Percentiles rank a stretch among this genome's conserved stretches.
These are phyloP conservation scores for Podarcis raffonei DNA, from an alignment of 2,113 vertebrate species.

Conservation along the genomic window DNA sequence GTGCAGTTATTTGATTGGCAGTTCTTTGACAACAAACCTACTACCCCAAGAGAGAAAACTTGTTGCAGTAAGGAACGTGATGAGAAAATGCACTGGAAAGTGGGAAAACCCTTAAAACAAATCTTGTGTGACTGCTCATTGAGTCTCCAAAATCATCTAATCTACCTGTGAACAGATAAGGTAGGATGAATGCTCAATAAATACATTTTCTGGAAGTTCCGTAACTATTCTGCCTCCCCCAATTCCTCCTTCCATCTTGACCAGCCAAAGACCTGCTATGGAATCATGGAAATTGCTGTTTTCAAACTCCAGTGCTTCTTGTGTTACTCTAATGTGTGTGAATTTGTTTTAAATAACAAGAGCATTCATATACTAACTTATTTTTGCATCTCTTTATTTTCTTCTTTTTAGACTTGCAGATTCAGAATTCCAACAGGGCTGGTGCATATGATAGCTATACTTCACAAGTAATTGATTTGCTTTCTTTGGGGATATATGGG, in stretches of 20 bases:
- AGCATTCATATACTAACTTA: not conserved
- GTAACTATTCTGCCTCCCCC: too few species aligned
- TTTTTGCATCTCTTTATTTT: not conserved
- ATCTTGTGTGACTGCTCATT: too few species aligned
- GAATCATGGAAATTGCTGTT: not conserved
- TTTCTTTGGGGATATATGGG: not conserved
- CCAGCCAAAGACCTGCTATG: not conserved
- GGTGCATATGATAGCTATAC: not conserved
- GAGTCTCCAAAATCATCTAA: too few species aligned
- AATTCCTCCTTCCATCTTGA: not conserved
- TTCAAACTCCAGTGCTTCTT: not conserved
- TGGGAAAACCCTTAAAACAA: too few species aligned
- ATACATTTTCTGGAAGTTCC: too few species aligned
- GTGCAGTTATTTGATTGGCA: too few species aligned
- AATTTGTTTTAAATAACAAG: not conserved
- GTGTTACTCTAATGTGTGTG: not conserved
- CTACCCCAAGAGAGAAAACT: too few species aligned
- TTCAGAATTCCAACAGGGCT: not conserved
- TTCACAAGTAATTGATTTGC: conserved; percentile 13
- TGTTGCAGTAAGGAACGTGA: too few species aligned
- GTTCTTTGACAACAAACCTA: too few species aligned
- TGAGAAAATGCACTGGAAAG: too few species aligned
- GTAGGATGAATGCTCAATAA: too few species aligned
- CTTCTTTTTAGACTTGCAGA: not conserved
- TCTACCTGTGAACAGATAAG: too few species aligned